These are phyloP conservation scores for Hippoglossus stenolepis DNA, from an alignment of 2,113 vertebrate genomes.

Conservation along the genomic window DNA sequence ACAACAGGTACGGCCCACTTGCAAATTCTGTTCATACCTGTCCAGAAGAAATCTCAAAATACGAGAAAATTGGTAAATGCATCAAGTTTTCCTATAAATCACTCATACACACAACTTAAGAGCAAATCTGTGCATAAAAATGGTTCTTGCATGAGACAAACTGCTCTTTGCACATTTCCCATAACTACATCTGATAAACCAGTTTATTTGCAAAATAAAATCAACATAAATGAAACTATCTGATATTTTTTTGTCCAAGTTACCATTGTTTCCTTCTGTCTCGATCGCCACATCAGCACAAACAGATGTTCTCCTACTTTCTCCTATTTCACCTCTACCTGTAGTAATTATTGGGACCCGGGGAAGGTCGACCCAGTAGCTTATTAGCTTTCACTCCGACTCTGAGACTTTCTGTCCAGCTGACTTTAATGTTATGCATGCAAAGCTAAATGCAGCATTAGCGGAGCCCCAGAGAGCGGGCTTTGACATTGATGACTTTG, in stretches of 20 bases:
- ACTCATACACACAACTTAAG: not conserved
- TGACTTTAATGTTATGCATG: slow-evolving; percentile 63
- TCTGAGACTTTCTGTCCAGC: slow-evolving; percentile 57
- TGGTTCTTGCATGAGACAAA: not conserved
- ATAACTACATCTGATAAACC: not conserved
- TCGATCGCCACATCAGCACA: slow-evolving; percentile 32
- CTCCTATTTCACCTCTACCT: slow-evolving; percentile 24
- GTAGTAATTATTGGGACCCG: slow-evolving; percentile 49
- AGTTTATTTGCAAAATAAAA: not conserved
- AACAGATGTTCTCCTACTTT: slow-evolving; percentile 23
- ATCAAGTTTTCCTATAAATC: too few species aligned
- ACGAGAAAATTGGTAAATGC: too few species aligned
- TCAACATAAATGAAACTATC: not conserved
- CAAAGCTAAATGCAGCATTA: slow-evolving; percentile 72
- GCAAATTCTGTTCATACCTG: too few species aligned
- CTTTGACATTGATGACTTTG: slow-evolving; percentile 78
- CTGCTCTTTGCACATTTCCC: not conserved
- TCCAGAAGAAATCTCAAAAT: too few species aligned
- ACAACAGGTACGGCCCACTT: too few species aligned
- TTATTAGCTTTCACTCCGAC: slow-evolving; percentile 63
- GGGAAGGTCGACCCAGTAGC: slow-evolving; percentile 44
- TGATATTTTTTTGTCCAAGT: not conserved
- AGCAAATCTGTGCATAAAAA: not conserved
- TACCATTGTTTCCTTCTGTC: slow-evolving; percentile 14
- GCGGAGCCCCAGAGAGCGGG: slow-evolving; percentile 55